phyloP scores from a whole-genome alignment of 1,140 invertebrate genomes.

The Tetragonula clypearis region DNA sequence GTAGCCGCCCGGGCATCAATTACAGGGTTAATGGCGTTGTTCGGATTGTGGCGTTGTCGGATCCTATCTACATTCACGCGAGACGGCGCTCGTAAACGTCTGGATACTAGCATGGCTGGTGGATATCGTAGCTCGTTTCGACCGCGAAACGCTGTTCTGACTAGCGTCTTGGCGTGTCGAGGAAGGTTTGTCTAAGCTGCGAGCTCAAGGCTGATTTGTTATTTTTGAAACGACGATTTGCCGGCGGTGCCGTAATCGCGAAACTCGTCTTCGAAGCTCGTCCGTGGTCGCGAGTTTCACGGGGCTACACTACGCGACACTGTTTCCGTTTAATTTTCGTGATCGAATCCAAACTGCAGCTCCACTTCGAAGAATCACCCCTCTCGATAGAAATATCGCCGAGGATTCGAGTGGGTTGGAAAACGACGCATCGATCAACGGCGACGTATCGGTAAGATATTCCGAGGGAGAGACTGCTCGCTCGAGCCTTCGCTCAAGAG shows the following conservation, averaged over 20 bases:
- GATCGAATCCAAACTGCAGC: too few relatives aligned
- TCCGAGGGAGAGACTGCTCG: background rate
- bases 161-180: background rate
- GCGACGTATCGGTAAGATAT: background rate
- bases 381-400: background rate
- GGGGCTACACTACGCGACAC: too few relatives aligned
- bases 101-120: too few relatives aligned
- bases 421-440: too few relatives aligned
- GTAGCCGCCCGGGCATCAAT: background rate
- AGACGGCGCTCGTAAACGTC: background rate
- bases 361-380: background rate
- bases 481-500: background rate
- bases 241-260: background rate
- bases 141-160: background rate
- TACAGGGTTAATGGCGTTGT: background rate
- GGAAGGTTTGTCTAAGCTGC: background rate
- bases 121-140: background rate
- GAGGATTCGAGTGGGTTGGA: background rate
- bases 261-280: background rate
- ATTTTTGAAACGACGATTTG: background rate
- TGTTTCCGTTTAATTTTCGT: background rate
- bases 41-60: constrained; percentile 11
- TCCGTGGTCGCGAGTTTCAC: background rate
- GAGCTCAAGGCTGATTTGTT: background rate
- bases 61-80: background rate